Evolutionary conservation across 2,797 vertebrate species (phyloP).

Genomic region (Danio tinwini): DNA sequence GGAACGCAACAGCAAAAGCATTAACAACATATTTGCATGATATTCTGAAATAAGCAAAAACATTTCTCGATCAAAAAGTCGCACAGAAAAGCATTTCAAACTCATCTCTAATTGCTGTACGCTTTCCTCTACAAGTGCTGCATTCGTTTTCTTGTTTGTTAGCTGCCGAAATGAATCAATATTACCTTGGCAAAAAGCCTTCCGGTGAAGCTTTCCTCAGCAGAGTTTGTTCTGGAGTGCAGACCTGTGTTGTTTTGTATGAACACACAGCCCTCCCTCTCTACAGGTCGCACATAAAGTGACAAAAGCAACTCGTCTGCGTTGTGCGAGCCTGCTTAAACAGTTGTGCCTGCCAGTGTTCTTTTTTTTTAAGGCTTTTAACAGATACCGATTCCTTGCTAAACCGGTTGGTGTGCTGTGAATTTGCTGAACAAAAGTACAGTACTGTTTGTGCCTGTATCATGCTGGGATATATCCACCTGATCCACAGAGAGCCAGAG

Average conservation of each 20-base stretch:
- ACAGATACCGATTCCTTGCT: constrained; percentile 34
- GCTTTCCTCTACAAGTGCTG: neutral
- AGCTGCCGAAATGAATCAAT: constrained; percentile 30
- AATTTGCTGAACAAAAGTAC: constrained; percentile 46
- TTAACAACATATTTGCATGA: neutral
- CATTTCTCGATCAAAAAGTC: neutral
- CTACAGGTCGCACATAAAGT: constrained; percentile 50
- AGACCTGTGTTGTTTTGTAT: constrained; percentile 41
- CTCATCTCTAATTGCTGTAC: constrained; percentile 1
- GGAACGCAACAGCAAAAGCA: neutral
- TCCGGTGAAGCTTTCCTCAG: constrained; percentile 51
- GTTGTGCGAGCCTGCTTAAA: constrained; percentile 60
- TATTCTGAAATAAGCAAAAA: neutral
- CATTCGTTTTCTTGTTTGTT: constrained; percentile 32
- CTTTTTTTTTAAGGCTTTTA: constrained; percentile 51
- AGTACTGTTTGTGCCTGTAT: constrained; percentile 61
- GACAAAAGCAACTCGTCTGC: constrained; percentile 56
- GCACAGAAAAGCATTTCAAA: neutral
- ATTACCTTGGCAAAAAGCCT: constrained; percentile 28
- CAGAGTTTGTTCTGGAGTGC: constrained; percentile 26
- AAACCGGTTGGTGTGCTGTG: constrained; percentile 56
- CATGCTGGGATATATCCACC: constrained; percentile 66
- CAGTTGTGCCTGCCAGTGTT: constrained; percentile 61
- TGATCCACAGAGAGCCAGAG: constrained; percentile 57
- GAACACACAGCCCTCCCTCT: constrained; percentile 34